phyloP scores from a whole-genome alignment of 92 coral and sea anemone genomes.

The Anthopleura xanthogrammica region DNA sequence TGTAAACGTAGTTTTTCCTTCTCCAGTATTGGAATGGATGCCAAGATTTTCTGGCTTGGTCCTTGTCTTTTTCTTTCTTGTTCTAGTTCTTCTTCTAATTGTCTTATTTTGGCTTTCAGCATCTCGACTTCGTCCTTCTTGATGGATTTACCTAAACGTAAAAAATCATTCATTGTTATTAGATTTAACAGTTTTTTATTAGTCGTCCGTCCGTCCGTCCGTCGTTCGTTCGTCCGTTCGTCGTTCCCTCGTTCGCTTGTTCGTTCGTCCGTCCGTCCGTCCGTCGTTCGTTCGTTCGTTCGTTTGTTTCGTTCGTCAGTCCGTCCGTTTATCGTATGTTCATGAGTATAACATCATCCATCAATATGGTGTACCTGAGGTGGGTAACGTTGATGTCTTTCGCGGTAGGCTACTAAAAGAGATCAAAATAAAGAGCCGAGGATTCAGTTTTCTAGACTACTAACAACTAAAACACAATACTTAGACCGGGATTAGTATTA shows the following conservation, averaged over 20 bases:
- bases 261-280: no score
- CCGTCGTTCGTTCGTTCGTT: no score
- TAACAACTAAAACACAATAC: neutral
- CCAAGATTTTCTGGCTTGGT: conserved; percentile 55
- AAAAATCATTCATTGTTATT: neutral
- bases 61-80: conserved; percentile 48
- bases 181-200: neutral
- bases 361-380: neutral
- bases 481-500: no score
- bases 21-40: conserved; percentile 70
- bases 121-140: conserved; percentile 48
- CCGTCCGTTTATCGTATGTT: no score
- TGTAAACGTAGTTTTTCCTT: conserved; percentile 78
- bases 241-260: no score
- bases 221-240: no score
- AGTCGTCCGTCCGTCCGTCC: no score
- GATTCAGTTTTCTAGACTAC: neutral
- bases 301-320: no score
- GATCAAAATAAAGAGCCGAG: neutral
- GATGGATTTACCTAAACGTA: conserved; percentile 32
- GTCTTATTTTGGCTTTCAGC: conserved; percentile 57
- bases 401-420: neutral
- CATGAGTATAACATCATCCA: neutral
- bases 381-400: neutral
- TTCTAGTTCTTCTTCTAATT: conserved; percentile 57